phyloP scores from a whole-genome alignment of 2,113 vertebrate species.

The Oryzias celebensis region DNA sequence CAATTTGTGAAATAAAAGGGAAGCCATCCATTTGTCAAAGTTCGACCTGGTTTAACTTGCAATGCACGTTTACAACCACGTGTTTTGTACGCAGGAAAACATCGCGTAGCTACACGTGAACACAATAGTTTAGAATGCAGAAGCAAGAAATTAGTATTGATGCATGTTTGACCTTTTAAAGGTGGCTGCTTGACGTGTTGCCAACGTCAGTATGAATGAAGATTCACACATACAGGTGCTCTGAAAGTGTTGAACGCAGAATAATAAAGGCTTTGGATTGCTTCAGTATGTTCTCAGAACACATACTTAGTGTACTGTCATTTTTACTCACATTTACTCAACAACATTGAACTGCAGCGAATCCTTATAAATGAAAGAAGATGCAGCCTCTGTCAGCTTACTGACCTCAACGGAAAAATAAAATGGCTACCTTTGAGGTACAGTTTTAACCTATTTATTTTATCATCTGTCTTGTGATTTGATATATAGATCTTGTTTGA shows the following conservation, averaged over 20 bases:
- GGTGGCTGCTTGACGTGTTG: too few relatives aligned
- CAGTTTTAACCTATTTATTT: neutral
- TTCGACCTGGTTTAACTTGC: too few relatives aligned
- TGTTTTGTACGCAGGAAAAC: conserved; percentile 6
- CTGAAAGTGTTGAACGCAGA: conserved; percentile 26
- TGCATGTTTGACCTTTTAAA: too few relatives aligned
- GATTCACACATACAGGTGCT: neutral
- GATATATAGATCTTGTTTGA: conserved; percentile 6
- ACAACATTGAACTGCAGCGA: conserved; percentile 12
- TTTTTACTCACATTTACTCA: conserved; percentile 23
- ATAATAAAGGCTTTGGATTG: conserved; percentile 4
- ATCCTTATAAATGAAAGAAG: conserved; percentile 14
- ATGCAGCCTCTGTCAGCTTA: neutral
- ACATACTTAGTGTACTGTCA: conserved; percentile 20
- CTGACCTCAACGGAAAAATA: conserved; percentile 9
- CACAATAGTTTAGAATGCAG: conserved; percentile 7
- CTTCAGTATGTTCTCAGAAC: conserved; percentile 38
- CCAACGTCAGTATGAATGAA: neutral
- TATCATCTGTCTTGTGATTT: neutral
- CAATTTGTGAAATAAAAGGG: too few relatives aligned
- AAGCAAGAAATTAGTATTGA: conserved; percentile 10
- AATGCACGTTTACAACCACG: too few relatives aligned
- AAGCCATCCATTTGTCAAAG: too few relatives aligned
- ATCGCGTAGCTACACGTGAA: neutral
- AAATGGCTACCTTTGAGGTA: neutral